Percentiles rank a stretch among this genome's conserved stretches.
Evolutionary conservation across 2,797 vertebrate species (phyloP).

Genomic region (Gymnoscopelus braueri): DNA sequence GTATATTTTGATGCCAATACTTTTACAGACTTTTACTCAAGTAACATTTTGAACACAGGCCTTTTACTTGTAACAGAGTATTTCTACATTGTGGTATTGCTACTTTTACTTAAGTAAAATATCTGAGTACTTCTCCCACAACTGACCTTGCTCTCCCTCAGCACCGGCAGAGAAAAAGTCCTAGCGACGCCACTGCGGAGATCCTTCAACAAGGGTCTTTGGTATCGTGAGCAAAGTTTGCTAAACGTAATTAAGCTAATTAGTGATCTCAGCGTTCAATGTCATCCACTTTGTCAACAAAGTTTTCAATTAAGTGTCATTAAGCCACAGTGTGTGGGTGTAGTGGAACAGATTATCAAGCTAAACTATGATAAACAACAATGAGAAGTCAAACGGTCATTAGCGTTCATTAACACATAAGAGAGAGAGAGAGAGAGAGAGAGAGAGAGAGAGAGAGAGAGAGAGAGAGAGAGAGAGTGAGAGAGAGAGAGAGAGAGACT

Average conservation of each 20-base stretch:
- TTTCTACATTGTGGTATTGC: too few relatives aligned
- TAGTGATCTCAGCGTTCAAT: conserved; percentile 55
- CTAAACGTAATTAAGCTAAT: conserved; percentile 59
- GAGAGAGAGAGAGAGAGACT: conserved; percentile 1
- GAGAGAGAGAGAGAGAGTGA: conserved; percentile 17
- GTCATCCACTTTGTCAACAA: conserved; percentile 67
- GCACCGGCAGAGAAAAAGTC: too few relatives aligned
- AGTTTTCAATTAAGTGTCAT: conserved; percentile 74
- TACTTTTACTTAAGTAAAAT: too few relatives aligned
- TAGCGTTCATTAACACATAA: conserved; percentile 63
- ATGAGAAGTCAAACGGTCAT: conserved; percentile 63
- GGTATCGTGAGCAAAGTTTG: conserved; percentile 60
- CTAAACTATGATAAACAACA: conserved; percentile 62
- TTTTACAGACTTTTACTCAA: too few relatives aligned
- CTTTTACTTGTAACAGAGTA: too few relatives aligned
- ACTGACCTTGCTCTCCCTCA: too few relatives aligned
- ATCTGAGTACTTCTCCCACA: too few relatives aligned
- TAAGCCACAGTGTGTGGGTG: conserved; percentile 62
- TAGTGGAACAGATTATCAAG: conserved; percentile 63
- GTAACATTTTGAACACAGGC: too few relatives aligned
- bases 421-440: conserved; percentile 23
- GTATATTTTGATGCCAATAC: too few relatives aligned
- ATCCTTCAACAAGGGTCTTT: too few relatives aligned
- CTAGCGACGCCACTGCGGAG: too few relatives aligned
- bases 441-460: conserved; percentile 10